These are phyloP conservation scores for Neodiprion pinetum DNA, from an alignment of 1,140 invertebrate genomes.

Conservation along the genomic window DNA sequence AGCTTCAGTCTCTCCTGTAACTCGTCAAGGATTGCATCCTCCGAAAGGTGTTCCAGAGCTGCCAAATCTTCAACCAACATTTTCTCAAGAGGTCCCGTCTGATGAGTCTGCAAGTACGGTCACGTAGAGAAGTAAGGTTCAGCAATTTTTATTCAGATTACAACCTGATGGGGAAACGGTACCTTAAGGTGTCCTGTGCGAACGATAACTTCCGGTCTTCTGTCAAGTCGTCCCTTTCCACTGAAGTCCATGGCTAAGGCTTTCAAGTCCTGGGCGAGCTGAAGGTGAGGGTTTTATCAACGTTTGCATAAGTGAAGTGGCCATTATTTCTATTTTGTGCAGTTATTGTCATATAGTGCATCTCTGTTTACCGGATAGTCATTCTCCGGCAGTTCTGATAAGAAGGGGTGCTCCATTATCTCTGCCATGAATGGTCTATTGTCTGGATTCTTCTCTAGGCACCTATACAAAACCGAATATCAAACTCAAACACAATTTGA, in stretches of 20 bases:
- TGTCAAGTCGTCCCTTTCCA: conserved; percentile 48
- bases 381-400: conserved; percentile 75
- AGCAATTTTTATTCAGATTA: background rate
- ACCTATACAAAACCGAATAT: conserved; percentile 64
- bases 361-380: conserved; percentile 72
- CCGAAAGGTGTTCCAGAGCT: conserved; percentile 77
- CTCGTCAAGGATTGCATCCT: conserved; percentile 80
- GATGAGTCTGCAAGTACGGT: conserved; percentile 38
- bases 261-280: conserved; percentile 72
- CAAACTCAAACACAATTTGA: background rate
- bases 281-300: conserved; percentile 22
- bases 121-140: conserved; percentile 2
- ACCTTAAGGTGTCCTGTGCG: conserved; percentile 70
- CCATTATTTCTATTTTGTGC: background rate
- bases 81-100: conserved; percentile 63
- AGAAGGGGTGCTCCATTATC: conserved; percentile 87
- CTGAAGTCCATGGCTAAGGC: conserved; percentile 60
- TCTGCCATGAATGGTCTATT: conserved; percentile 86
- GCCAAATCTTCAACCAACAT: conserved; percentile 89
- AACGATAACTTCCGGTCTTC: conserved; percentile 69
- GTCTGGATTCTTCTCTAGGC: conserved; percentile 90
- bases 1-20: conserved; percentile 74
- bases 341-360: background rate
- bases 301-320: conserved; percentile 39
- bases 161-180: conserved; percentile 14